These are phyloP conservation scores for Drosophila multiciliata DNA, from an alignment of 2,888 invertebrate species.

Conservation along the genomic window DNA sequence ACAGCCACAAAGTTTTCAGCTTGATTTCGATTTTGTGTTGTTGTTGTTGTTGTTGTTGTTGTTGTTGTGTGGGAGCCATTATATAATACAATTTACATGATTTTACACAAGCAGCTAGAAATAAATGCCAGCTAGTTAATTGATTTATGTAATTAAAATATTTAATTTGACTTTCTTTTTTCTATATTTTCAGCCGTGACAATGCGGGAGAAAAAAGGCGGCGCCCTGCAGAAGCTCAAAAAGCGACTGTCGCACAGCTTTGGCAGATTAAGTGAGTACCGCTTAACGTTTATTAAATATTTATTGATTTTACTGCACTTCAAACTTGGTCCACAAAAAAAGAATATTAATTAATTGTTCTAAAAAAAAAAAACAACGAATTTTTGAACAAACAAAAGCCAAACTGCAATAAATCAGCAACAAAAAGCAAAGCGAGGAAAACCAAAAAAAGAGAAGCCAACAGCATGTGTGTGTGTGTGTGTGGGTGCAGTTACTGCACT, in stretches of 20 bases:
- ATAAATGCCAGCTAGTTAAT: slow-evolving; percentile 34
- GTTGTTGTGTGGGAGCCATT: slow-evolving; percentile 11
- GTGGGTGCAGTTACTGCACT: slow-evolving; percentile 48
- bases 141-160: slow-evolving; percentile 26
- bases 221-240: slow-evolving; percentile 96
- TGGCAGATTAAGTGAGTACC: slow-evolving; percentile 96
- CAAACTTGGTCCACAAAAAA: slow-evolving; percentile 18
- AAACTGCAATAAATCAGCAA: slow-evolving; percentile 55
- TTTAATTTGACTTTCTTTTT: slow-evolving; percentile 24
- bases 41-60: slow-evolving; percentile 18
- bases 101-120: not conserved
- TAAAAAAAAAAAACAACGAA: slow-evolving; percentile 3
- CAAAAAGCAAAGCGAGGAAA: slow-evolving; percentile 34
- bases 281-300: slow-evolving; percentile 17
- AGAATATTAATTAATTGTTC: slow-evolving; percentile 11
- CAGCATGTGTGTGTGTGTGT: slow-evolving; percentile 14
- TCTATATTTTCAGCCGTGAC: slow-evolving; percentile 89
- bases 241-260: slow-evolving; percentile 98
- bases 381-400: slow-evolving; percentile 36
- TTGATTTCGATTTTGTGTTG: slow-evolving; percentile 28
- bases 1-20: slow-evolving; percentile 38
- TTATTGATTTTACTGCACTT: slow-evolving; percentile 20
- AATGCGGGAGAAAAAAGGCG: slow-evolving; percentile 96
- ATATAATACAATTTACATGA: slow-evolving; percentile 14
- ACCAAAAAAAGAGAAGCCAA: slow-evolving; percentile 36